Conservation (phyloP, 53 echinoderm and acorn worm genomes). For the Actinopyga echinites region DNA sequence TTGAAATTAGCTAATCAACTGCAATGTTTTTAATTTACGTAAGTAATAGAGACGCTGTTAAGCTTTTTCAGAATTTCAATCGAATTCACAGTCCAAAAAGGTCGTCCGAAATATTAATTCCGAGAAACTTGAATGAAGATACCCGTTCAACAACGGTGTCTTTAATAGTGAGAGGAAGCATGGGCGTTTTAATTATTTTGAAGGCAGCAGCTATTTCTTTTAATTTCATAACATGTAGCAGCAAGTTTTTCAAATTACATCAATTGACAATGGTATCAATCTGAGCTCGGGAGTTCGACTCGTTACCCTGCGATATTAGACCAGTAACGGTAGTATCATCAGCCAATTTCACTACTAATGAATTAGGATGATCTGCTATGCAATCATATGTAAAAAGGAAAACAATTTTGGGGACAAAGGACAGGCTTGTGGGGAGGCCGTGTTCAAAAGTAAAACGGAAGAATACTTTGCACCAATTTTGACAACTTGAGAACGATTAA, state of each 20-base stretch:
- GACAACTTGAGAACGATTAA: neutral
- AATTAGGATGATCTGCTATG: neutral
- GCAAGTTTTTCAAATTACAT: neutral
- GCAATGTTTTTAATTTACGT: neutral
- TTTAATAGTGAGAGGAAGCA: neutral
- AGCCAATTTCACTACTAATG: slow-evolving; percentile 10
- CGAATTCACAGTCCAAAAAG: too few species aligned
- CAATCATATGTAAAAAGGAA: neutral
- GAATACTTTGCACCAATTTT: neutral
- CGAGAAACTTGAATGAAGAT: slow-evolving; percentile 1
- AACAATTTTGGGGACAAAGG: neutral
- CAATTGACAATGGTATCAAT: neutral
- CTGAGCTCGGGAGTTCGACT: neutral
- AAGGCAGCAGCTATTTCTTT: neutral
- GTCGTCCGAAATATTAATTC: neutral
- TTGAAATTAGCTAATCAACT: neutral
- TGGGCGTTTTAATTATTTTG: neutral
- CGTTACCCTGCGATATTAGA: neutral
- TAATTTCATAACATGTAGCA: neutral
- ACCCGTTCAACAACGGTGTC: neutral
- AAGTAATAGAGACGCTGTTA: neutral
- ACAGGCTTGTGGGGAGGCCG: neutral
- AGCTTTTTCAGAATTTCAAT: neutral
- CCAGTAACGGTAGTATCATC: slow-evolving; percentile 8
- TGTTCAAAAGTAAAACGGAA: neutral